Percentiles rank a stretch among this genome's conserved stretches.
Conservation (phyloP, 2,113 vertebrate genomes). For the Actenoides hombroni region DNA sequence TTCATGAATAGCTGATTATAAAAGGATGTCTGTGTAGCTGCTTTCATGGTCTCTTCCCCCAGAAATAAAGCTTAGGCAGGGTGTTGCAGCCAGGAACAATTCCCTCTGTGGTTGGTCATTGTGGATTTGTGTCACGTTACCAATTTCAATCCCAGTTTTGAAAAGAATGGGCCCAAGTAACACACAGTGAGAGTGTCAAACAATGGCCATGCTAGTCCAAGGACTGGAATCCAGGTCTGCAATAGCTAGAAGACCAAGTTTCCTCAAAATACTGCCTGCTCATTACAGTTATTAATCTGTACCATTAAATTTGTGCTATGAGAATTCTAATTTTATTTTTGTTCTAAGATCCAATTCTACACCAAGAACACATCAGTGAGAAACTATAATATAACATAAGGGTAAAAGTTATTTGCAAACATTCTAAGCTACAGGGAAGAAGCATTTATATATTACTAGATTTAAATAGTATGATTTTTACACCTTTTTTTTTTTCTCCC, state of each 20-base stretch:
- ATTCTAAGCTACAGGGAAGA: background rate
- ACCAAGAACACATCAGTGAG: background rate
- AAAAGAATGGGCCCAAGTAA: background rate
- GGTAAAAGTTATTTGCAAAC: background rate
- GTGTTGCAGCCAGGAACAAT: background rate
- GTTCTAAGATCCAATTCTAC: background rate
- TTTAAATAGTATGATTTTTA: background rate
- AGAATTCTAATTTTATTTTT: background rate
- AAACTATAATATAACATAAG: background rate
- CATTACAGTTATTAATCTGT: background rate
- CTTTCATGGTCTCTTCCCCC: background rate
- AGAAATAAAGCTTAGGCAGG: background rate
- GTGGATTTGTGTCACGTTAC: too few species aligned
- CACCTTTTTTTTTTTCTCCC: background rate
- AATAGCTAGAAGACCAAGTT: background rate
- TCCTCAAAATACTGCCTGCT: background rate
- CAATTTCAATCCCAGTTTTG: background rate
- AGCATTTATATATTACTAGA: background rate
- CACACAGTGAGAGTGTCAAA: background rate
- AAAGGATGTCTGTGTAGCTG: background rate
- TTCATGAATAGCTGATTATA: background rate
- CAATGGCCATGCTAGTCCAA: background rate
- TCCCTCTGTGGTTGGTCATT: accelerated
- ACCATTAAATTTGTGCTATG: background rate
- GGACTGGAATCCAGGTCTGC: background rate